A percentile compares a stretch with the other conserved stretches of the same genome.
Evolutionary conservation across 2,797 vertebrate genomes (phyloP).

Genomic region (Syngnathus acus): DNA sequence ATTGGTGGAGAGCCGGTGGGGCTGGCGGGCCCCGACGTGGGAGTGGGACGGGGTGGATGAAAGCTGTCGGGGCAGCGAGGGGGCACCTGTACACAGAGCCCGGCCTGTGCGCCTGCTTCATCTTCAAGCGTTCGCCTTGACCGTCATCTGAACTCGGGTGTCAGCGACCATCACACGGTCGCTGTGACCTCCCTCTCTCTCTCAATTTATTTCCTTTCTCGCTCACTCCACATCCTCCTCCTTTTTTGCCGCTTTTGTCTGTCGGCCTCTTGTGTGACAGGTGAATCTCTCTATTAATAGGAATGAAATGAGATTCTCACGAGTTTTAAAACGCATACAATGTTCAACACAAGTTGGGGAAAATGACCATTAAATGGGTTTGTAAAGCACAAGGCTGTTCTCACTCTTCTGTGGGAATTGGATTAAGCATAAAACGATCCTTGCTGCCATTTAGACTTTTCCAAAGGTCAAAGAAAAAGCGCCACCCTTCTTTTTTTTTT

Average conservation of each 20-base stretch:
- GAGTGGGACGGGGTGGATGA: conserved; percentile 83
- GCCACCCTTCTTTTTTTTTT: conserved; percentile 31
- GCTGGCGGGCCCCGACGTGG: conserved; percentile 81
- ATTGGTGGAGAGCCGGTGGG: conserved; percentile 81
- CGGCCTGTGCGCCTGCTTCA: conserved; percentile 82
- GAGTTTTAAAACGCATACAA: conserved; percentile 3
- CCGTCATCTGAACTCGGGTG: conserved; percentile 73
- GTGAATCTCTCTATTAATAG: conserved; percentile 45
- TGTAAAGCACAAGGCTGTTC: conserved; percentile 15
- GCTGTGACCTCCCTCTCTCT: conserved; percentile 60
- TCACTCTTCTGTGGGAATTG: conserved; percentile 67
- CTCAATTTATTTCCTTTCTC: conserved; percentile 58
- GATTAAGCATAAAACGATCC: conserved; percentile 71
- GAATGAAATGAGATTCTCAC: conserved; percentile 36
- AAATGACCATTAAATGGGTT: conserved; percentile 1
- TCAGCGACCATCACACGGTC: conserved; percentile 73
- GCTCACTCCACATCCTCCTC: conserved; percentile 48
- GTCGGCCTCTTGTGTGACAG: conserved; percentile 51
- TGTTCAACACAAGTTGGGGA: neutral
- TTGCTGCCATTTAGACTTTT: conserved; percentile 69
- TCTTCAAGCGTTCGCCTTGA: conserved; percentile 83
- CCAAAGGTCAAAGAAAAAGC: conserved; percentile 64
- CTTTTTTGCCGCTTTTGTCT: conserved; percentile 50
- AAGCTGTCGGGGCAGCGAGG: conserved; percentile 77
- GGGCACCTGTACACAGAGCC: conserved; percentile 87